A percentile compares a stretch with the other conserved stretches of the same genome.
Conservation (phyloP, 37 sponge, comb jelly and placozoan genomes). For the Hexactinellida sp. region DNA sequence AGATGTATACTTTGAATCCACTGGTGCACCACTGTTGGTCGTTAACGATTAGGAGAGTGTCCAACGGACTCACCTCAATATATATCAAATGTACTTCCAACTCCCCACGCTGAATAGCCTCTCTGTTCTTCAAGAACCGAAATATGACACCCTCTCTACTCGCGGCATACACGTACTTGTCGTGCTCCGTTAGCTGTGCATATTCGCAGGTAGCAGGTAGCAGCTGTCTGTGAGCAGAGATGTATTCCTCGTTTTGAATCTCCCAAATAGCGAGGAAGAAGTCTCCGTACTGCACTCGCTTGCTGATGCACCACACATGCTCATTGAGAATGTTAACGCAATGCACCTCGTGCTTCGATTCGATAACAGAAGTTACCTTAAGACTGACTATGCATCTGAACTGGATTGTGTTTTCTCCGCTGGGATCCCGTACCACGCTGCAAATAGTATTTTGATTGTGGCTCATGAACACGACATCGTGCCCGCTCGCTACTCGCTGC, state of each 20-base stretch:
- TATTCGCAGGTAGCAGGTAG: background rate
- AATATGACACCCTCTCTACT: background rate
- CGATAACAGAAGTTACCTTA: background rate
- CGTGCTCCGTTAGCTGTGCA: background rate
- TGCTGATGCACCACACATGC: background rate
- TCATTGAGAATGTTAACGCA: background rate
- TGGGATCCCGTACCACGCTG: background rate
- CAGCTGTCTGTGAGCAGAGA: background rate
- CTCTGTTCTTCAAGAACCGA: background rate
- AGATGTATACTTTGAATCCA: background rate
- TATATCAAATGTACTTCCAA: background rate
- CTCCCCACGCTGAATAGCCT: background rate
- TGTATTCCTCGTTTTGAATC: background rate
- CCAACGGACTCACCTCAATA: background rate
- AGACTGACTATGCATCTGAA: background rate
- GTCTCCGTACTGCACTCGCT: background rate
- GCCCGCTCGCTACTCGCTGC: background rate
- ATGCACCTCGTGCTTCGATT: background rate
- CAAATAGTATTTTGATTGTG: background rate
- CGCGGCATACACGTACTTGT: slow-evolving; percentile 13
- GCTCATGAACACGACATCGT: background rate
- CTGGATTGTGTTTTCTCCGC: background rate
- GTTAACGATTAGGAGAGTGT: background rate
- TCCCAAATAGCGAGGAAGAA: background rate
- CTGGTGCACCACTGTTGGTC: background rate